phyloP scores from a whole-genome alignment of 2,888 invertebrate species.

The Eupithecia pulchellata region DNA sequence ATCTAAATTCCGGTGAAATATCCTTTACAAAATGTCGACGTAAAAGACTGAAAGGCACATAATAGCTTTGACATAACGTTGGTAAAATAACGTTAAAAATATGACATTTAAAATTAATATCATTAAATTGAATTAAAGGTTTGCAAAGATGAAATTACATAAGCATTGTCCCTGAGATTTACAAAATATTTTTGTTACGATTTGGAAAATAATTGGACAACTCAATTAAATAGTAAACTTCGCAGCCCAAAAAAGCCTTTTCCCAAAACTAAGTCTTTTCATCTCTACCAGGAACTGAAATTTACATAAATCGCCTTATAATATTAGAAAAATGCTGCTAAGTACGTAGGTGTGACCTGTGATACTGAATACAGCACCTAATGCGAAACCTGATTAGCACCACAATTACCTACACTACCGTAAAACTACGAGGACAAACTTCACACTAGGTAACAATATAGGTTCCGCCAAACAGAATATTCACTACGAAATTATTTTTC shows the following conservation, averaged over 20 bases:
- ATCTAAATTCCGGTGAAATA: slow-evolving; percentile 26
- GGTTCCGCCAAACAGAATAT: slow-evolving; percentile 3
- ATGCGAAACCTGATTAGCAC: background rate
- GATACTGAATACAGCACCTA: slow-evolving; percentile 1
- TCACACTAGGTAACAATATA: background rate
- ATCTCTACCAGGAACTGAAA: background rate
- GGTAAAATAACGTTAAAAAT: background rate
- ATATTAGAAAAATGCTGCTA: background rate
- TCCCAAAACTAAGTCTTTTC: background rate
- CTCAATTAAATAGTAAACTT: too few species aligned
- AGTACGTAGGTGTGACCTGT: background rate
- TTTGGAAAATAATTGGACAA: background rate
- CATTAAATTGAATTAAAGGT: slow-evolving; percentile 6
- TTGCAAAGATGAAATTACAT: slow-evolving; percentile 3
- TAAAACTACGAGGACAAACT: slow-evolving; percentile 10
- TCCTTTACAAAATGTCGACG: slow-evolving; percentile 19
- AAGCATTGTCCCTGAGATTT: background rate
- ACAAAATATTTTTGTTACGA: background rate
- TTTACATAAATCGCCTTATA: background rate
- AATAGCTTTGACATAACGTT: slow-evolving; percentile 8
- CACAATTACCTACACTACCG: background rate
- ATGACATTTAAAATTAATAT: too few species aligned
- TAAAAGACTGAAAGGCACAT: slow-evolving; percentile 15
- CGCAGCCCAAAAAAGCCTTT: too few species aligned
- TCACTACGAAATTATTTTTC: background rate